phyloP scores from a whole-genome alignment of 2,797 vertebrate species.

The Gouania willdenowi region DNA sequence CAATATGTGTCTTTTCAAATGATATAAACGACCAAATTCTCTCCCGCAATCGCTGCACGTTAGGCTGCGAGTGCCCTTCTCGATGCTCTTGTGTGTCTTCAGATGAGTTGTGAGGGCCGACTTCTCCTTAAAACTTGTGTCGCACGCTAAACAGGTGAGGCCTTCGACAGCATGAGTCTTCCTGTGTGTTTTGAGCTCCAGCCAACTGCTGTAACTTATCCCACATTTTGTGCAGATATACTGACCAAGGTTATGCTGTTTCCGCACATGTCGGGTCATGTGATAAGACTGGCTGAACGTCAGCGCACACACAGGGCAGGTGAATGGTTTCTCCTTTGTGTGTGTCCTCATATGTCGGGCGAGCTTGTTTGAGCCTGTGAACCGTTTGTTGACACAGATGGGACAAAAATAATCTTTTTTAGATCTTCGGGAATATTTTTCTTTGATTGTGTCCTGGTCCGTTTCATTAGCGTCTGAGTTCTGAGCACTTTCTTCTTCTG shows the following conservation, averaged over 20 bases:
- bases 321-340: conserved; percentile 68
- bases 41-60: conserved; percentile 59
- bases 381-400: conserved; percentile 43
- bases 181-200: conserved; percentile 53
- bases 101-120: conserved; percentile 36
- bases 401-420: conserved; percentile 51
- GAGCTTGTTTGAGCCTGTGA: conserved; percentile 56
- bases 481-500: background rate
- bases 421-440: background rate
- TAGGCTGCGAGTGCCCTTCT: conserved; percentile 25
- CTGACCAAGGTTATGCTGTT: conserved; percentile 46
- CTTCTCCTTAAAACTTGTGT: conserved; percentile 54
- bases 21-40: conserved; percentile 49
- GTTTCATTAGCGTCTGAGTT: background rate
- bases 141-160: conserved; percentile 46
- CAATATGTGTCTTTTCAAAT: conserved; percentile 58
- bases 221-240: conserved; percentile 59
- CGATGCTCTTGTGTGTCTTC: conserved; percentile 39
- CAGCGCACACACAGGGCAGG: conserved; percentile 46
- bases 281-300: conserved; percentile 67
- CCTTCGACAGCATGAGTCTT: conserved; percentile 33
- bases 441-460: background rate
- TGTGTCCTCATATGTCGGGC: conserved; percentile 67
- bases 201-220: conserved; percentile 34
- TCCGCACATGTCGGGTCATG: conserved; percentile 63